Percentiles rank a stretch among this genome's conserved stretches.
These are phyloP conservation scores for Thereva nobilitata DNA, from an alignment of 2,888 invertebrate species.

Conservation along the genomic window DNA sequence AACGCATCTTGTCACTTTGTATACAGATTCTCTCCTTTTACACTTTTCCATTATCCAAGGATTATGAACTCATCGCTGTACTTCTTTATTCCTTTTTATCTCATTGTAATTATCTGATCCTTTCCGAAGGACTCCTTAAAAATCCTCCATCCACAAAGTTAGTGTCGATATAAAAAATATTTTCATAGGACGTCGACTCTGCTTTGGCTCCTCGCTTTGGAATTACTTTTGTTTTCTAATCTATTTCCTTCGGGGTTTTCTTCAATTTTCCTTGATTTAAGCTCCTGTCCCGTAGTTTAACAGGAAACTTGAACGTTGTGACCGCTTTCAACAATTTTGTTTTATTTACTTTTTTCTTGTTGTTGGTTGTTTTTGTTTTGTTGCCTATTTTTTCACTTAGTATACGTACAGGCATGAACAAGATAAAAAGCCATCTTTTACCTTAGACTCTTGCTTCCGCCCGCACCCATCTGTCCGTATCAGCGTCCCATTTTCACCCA, in stretches of 20 bases:
- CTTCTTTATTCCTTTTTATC: too few species aligned
- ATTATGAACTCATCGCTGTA: too few species aligned
- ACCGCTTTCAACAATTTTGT: conserved; percentile 19
- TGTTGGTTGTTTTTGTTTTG: background rate
- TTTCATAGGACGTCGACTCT: too few species aligned
- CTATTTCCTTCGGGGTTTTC: conserved; percentile 15
- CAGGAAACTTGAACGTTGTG: background rate
- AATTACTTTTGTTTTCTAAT: conserved; percentile 15
- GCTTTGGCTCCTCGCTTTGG: background rate
- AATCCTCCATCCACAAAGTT: too few species aligned
- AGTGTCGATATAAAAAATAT: too few species aligned
- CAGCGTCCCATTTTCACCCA: conserved; percentile 26
- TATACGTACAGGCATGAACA: conserved; percentile 11
- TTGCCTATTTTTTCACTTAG: too few species aligned
- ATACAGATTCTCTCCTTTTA: too few species aligned
- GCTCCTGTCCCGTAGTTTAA: background rate
- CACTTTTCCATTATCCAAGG: too few species aligned
- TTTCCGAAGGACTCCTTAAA: too few species aligned
- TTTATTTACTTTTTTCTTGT: conserved; percentile 18
- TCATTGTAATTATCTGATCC: too few species aligned
- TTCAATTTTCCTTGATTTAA: background rate
- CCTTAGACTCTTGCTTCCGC: background rate
- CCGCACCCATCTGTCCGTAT: conserved; percentile 5
- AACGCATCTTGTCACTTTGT: too few species aligned
- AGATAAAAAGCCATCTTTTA: conserved; percentile 4